Conservation (phyloP, 2,888 invertebrate species). For the Dinocampus coccinellae region DNA sequence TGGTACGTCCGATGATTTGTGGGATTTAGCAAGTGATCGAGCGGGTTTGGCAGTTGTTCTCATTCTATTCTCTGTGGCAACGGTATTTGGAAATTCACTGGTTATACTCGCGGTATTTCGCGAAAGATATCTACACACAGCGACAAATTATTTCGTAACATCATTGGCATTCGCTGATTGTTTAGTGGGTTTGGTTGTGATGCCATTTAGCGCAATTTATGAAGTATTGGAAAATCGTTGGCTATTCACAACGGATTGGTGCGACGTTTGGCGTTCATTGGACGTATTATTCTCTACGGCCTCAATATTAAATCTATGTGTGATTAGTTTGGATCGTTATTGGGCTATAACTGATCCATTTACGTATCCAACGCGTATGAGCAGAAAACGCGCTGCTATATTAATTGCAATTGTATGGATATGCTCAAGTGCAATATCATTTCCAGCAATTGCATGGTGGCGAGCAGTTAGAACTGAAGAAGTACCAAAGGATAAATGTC, state of each 20-base stretch:
- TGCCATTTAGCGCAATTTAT: constrained; percentile 96
- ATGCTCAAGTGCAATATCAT: constrained; percentile 96
- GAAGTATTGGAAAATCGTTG: constrained; percentile 91
- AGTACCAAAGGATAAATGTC: constrained; percentile 88
- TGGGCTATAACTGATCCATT: constrained; percentile 99
- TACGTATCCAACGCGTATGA: constrained; percentile 96
- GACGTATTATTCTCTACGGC: constrained; percentile 98
- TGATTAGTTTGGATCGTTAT: constrained; percentile 95
- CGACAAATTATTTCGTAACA: constrained; percentile 97
- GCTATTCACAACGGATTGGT: constrained; percentile 96
- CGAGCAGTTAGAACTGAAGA: constrained; percentile 86
- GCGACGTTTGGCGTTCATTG: constrained; percentile 96
- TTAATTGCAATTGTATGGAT: constrained; percentile 97
- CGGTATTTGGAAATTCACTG: constrained; percentile 94
- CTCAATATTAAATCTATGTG: constrained; percentile 96
- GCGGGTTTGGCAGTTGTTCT: constrained; percentile 85
- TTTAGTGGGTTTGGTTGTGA: constrained; percentile 94
- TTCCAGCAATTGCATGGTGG: constrained; percentile 98
- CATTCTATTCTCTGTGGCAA: constrained; percentile 89
- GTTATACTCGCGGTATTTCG: constrained; percentile 94
- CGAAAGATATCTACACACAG: constrained; percentile 94
- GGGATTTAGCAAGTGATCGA: constrained; percentile 76
- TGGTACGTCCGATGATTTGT: constrained; percentile 55
- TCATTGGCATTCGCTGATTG: constrained; percentile 97
- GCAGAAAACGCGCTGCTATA: constrained; percentile 85